A percentile compares a stretch with the other conserved stretches of the same genome.
phyloP scores from a whole-genome alignment of 2,888 invertebrate genomes.

The Embidobia sp. region DNA sequence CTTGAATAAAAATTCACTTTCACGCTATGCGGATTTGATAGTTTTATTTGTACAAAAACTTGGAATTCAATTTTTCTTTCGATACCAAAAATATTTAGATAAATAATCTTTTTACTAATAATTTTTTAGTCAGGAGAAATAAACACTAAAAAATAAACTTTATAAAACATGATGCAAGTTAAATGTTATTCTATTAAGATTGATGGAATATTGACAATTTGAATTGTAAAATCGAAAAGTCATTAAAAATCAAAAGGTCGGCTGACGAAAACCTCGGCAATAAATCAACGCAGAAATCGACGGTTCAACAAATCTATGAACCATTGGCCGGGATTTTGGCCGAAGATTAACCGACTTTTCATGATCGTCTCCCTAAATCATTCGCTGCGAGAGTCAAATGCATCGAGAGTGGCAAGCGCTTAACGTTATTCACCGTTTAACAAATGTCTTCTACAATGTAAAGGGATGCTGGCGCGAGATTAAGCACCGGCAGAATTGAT shows the following conservation, averaged over 20 bases:
- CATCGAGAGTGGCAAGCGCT: constrained; percentile 6
- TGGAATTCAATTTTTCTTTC: no score
- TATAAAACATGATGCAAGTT: no score
- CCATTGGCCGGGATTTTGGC: not conserved
- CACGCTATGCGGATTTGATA: no score
- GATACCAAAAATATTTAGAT: no score
- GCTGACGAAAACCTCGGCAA: constrained; percentile 3
- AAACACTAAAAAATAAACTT: no score
- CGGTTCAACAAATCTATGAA: constrained; percentile 15
- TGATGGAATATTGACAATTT: no score
- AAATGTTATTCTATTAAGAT: no score
- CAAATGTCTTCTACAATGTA: constrained; percentile 10
- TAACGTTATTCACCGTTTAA: constrained; percentile 13
- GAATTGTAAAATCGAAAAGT: no score
- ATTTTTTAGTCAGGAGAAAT: no score
- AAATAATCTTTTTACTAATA: no score
- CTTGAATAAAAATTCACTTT: no score
- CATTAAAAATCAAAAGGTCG: constrained; percentile 8
- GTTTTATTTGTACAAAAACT: no score
- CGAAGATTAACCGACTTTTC: constrained; percentile 28
- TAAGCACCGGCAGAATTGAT: constrained; percentile 2
- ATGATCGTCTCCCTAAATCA: constrained; percentile 27
- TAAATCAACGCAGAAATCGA: constrained; percentile 22
- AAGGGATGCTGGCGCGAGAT: not conserved
- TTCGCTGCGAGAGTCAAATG: constrained; percentile 20